A percentile compares a stretch with the other conserved stretches of the same genome.
Conservation (phyloP, 2,888 invertebrate genomes). For the Lasioglossum morio region DNA sequence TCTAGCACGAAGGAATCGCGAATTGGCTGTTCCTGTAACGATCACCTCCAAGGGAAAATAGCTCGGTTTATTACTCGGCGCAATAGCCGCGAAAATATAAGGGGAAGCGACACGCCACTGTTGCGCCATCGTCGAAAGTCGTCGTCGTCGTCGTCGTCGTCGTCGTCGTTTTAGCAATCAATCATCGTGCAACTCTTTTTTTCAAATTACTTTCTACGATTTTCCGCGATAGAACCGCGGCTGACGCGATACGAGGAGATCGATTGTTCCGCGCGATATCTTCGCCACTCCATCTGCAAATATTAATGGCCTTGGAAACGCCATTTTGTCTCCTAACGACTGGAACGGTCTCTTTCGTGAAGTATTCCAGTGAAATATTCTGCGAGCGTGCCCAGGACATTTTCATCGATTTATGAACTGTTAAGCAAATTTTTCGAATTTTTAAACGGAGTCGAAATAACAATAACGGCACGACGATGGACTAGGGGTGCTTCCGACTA, state of each 20-base stretch:
- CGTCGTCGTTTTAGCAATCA: neutral
- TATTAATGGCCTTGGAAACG: neutral
- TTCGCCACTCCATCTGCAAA: neutral
- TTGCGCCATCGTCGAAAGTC: neutral
- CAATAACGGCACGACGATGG: too few species aligned
- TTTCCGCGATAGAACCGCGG: neutral
- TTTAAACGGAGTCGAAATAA: too few species aligned
- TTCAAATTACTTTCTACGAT: neutral
- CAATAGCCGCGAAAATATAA: neutral
- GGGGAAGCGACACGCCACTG: neutral
- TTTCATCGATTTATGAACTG: neutral
- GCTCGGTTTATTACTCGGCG: constrained; percentile 18
- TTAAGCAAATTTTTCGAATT: neutral
- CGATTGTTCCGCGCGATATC: constrained; percentile 8
- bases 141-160: neutral
- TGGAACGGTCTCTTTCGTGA: neutral
- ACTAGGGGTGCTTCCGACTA: too few species aligned
- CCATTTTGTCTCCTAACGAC: neutral
- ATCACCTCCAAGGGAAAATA: constrained; percentile 26
- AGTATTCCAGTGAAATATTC: neutral
- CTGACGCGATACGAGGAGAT: neutral
- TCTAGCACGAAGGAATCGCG: neutral
- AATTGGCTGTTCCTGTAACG: constrained; percentile 13
- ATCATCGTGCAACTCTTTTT: neutral
- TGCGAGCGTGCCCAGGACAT: neutral